Evolutionary conservation across 2,797 vertebrate species (phyloP), one percentile per base, ranked within the genome.

Genomic region (Choloepus didactylus): DNA sequence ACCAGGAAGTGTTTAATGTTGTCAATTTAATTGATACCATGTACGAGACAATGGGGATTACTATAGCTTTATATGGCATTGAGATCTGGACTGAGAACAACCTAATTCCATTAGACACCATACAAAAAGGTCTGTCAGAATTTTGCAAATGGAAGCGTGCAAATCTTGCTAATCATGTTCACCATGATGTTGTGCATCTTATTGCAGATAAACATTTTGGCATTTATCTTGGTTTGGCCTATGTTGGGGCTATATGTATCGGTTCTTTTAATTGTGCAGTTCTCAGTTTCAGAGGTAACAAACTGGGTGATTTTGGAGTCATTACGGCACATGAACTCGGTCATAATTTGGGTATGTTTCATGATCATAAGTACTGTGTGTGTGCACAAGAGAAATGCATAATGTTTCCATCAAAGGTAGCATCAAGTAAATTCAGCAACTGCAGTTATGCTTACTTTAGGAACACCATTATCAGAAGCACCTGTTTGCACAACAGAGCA

Each of bases 251-350:
- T 14, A 46, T 96, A 44, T 97, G 96, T 66, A 5, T 38, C 0
- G 1, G 3, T 0, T 0, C 0, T 14, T 21, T 49, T 44, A 87
- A 81, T 0, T 95, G 70, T 49, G 96, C 76, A 11, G 5, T 97
- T 25, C n/a, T 82, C 10, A 77, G 75, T 9, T 87, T 96, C 18
- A 16, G 62, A 23, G 9, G 5, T 9, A 41, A 75, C 2, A 3
- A 92, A 3, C 94, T 97, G 0, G 11, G 5, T 0, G 2, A 96
- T 60, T 12, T 96, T 75, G 3, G 69, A 2, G 51, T 72, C 76
- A 97, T 89, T 0, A 72, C 97, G 27, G 38, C 91, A 25, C 97
- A 96, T 4, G 91, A 96, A 35, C 23, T 98, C 19, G 95, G 92
- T 41, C 91, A 97, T 77, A 87, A 59, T 46, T n/a, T 98, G 25